These are phyloP conservation scores for Drosophila phalerata DNA, from an alignment of 2,888 invertebrate species.

Conservation along the genomic window DNA sequence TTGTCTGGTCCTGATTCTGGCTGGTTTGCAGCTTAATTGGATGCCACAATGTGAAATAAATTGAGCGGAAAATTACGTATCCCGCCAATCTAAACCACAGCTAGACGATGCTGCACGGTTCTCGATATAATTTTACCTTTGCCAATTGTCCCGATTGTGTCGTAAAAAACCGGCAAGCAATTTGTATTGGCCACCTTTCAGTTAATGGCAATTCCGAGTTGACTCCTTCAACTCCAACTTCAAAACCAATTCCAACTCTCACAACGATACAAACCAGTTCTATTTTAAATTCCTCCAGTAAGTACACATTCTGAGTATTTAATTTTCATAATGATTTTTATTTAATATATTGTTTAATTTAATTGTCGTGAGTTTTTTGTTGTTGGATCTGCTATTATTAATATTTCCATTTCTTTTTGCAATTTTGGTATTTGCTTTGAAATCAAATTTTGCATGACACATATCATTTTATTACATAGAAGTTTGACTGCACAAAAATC, in stretches of 20 bases:
- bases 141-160: slow-evolving; percentile 68
- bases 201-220: slow-evolving; percentile 1
- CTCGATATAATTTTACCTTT: slow-evolving; percentile 58
- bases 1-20: slow-evolving; percentile 39
- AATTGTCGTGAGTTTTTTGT: slow-evolving; percentile 47
- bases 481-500: slow-evolving; percentile 39
- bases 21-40: slow-evolving; percentile 84
- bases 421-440: slow-evolving; percentile 29
- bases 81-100: slow-evolving; percentile 74
- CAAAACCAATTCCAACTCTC: background rate
- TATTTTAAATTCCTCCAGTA: background rate
- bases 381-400: slow-evolving; percentile 8
- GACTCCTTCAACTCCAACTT: background rate
- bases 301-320: slow-evolving; percentile 18
- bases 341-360: slow-evolving; percentile 72
- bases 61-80: slow-evolving; percentile 86
- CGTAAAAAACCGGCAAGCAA: slow-evolving; percentile 57
- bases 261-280: background rate
- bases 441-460: slow-evolving; percentile 59
- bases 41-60: slow-evolving; percentile 86
- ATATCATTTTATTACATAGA: slow-evolving; percentile 53
- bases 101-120: slow-evolving; percentile 50
- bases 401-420: slow-evolving; percentile 16
- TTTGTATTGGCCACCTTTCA: slow-evolving; percentile 37
- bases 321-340: slow-evolving; percentile 72